Conservation (phyloP, 2,797 vertebrate species). For the Acanthiza pusilla region DNA sequence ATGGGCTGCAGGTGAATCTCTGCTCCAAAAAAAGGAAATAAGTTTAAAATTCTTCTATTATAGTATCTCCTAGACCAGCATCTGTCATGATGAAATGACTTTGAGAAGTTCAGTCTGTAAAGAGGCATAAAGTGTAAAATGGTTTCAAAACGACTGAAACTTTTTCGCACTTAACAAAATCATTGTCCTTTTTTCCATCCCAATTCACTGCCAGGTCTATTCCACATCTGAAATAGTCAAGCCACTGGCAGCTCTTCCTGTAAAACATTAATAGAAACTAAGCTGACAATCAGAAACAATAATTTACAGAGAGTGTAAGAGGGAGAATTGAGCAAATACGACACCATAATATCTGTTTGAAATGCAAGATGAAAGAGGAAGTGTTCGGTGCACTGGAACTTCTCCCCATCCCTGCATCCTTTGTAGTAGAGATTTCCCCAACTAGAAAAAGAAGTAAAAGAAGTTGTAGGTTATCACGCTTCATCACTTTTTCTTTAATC, state of each 20-base stretch:
- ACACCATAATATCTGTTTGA: neutral
- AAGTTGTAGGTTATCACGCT: neutral
- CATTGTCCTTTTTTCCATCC: neutral
- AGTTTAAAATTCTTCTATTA: neutral
- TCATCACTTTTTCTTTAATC: slow-evolving; percentile 26
- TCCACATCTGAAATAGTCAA: neutral
- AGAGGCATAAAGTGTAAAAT: neutral
- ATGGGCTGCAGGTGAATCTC: neutral
- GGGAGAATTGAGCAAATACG: neutral
- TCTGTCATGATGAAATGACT: neutral
- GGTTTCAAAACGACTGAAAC: neutral
- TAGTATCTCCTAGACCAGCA: neutral
- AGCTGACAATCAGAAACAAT: neutral
- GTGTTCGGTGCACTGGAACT: neutral
- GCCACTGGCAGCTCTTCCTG: neutral
- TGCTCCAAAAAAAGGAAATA: neutral
- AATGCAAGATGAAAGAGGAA: neutral
- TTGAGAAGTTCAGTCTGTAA: neutral
- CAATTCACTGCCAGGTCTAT: fast-evolving
- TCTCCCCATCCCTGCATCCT: neutral
- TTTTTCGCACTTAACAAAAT: neutral
- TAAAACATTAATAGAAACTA: neutral
- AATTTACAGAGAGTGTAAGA: neutral
- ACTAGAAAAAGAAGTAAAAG: neutral
- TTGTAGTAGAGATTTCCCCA: neutral